Conservation (phyloP, 2,797 vertebrate genomes). For the Acrocephalus scirpaceus region DNA sequence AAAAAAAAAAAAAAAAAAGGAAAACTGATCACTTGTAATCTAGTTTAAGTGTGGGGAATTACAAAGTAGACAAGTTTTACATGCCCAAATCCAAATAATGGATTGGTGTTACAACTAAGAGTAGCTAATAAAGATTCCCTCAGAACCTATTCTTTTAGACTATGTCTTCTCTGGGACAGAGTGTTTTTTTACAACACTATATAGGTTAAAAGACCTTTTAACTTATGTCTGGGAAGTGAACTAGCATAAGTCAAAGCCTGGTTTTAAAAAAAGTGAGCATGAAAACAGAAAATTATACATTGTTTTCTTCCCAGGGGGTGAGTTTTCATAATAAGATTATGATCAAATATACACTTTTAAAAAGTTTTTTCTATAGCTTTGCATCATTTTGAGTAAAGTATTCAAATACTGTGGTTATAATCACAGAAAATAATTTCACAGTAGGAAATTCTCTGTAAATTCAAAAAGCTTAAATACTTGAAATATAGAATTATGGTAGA, state of each 20-base stretch:
- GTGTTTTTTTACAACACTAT: neutral
- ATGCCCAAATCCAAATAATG: neutral
- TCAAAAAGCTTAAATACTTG: neutral
- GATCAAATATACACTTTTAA: neutral
- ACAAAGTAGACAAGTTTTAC: neutral
- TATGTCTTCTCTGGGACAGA: neutral
- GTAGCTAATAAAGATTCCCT: neutral
- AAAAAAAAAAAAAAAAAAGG: neutral
- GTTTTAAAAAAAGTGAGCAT: neutral
- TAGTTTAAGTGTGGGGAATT: neutral
- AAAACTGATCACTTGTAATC: neutral
- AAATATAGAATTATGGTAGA: neutral
- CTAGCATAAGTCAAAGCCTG: neutral
- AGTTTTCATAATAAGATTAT: neutral
- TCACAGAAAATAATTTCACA: neutral
- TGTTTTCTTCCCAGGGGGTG: neutral
- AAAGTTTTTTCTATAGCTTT: neutral
- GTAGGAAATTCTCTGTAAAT: neutral
- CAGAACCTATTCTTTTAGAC: neutral
- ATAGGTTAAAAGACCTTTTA: neutral
- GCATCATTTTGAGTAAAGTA: neutral
- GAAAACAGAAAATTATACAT: neutral
- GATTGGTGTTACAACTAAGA: neutral
- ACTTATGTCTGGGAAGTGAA: neutral
- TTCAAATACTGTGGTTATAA: neutral